phyloP scores from a whole-genome alignment of 1,140 invertebrate species.

The Penaeus indicus region DNA sequence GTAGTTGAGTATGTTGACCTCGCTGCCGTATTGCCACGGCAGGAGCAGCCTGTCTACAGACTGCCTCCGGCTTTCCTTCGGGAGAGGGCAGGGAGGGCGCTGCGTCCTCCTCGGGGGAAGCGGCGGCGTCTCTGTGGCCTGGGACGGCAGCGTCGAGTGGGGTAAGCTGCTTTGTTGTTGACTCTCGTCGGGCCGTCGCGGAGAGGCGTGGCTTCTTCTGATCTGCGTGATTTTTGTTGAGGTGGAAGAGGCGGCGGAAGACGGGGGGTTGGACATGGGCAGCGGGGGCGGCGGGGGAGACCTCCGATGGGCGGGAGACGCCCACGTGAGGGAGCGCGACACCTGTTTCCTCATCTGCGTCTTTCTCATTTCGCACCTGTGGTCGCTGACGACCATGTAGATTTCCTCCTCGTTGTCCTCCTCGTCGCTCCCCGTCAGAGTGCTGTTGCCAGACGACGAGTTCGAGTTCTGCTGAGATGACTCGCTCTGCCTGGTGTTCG shows the following conservation, averaged over 20 bases:
- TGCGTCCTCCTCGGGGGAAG: slow-evolving; percentile 4
- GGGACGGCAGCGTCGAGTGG: not conserved
- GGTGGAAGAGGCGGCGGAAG: not conserved
- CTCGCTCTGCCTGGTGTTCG: not conserved
- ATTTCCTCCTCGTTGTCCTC: slow-evolving; percentile 49
- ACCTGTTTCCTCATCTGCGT: slow-evolving; percentile 45
- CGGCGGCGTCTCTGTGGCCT: slow-evolving; percentile 35
- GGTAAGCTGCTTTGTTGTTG: slow-evolving; percentile 6
- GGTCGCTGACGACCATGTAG: slow-evolving; percentile 57
- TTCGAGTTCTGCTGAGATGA: slow-evolving; percentile 46
- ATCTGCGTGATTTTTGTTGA: not conserved
- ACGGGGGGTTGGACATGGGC: not conserved
- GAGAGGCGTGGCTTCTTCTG: not conserved
- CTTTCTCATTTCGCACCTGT: slow-evolving; percentile 31
- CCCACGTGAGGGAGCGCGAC: slow-evolving; percentile 59
- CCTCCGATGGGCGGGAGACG: slow-evolving; percentile 46
- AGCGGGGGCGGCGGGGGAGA: slow-evolving; percentile 29
- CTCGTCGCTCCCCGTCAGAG: slow-evolving; percentile 45
- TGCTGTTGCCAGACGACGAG: slow-evolving; percentile 53
- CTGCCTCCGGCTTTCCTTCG: not conserved
- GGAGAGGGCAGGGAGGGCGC: no score
- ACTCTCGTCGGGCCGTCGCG: not conserved
- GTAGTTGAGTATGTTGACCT: slow-evolving; percentile 60
- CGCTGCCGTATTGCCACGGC: slow-evolving; percentile 9
- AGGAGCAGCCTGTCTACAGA: not conserved